Evolutionary conservation across 2,113 vertebrate species (phyloP).

Genomic region (Sebastes fasciatus): DNA sequence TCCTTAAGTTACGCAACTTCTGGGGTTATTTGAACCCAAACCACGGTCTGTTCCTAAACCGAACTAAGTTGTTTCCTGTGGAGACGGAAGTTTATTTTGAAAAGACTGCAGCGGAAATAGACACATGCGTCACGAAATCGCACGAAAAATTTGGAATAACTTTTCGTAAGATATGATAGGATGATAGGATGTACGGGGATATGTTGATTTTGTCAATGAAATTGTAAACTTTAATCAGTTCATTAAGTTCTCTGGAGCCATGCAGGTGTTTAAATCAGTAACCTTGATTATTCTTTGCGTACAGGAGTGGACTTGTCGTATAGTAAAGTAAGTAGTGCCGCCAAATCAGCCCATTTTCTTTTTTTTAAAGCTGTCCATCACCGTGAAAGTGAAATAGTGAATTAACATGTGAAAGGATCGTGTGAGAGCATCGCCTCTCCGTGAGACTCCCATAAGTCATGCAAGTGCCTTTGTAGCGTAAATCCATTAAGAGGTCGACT

Average conservation of each 20-base stretch:
- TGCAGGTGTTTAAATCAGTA: not conserved
- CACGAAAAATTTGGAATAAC: too few relatives aligned
- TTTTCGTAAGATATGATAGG: too few relatives aligned
- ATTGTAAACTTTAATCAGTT: not conserved
- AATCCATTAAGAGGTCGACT: conserved; percentile 39
- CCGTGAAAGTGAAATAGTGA: conserved; percentile 20
- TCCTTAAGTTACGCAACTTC: too few relatives aligned
- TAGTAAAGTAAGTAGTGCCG: not conserved
- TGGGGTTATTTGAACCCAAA: too few relatives aligned
- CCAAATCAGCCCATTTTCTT: not conserved
- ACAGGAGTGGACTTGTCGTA: not conserved
- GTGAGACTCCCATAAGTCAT: conserved; percentile 42
- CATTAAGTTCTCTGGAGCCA: not conserved
- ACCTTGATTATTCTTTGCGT: not conserved
- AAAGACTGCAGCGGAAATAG: too few relatives aligned
- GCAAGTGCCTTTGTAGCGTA: conserved; percentile 27
- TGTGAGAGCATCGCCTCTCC: conserved; percentile 23
- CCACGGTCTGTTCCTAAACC: too few relatives aligned
- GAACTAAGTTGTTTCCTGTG: too few relatives aligned
- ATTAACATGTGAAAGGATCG: conserved; percentile 57
- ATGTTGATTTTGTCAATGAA: too few relatives aligned
- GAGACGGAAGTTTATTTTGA: too few relatives aligned
- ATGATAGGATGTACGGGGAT: too few relatives aligned
- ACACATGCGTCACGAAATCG: too few relatives aligned
- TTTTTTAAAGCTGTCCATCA: conserved; percentile 18